These are phyloP conservation scores for Tragulus kanchil DNA, from an alignment of 2,113 vertebrate species.

Conservation along the genomic window DNA sequence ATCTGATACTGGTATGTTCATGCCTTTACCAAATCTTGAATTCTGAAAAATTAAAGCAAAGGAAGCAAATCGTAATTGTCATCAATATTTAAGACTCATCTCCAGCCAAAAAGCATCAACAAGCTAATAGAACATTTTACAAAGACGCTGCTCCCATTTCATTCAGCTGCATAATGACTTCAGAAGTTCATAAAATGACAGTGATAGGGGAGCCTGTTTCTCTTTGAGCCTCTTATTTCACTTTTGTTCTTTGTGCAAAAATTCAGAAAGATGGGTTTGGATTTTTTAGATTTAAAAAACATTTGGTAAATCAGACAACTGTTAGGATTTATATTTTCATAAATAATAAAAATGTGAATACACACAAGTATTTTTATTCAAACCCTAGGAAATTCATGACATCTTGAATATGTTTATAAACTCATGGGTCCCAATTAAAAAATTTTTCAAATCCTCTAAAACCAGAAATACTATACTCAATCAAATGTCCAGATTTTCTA, in stretches of 20 bases:
- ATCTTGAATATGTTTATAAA: background rate
- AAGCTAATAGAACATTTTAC: conserved; percentile 73
- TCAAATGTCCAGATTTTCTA: conserved; percentile 12
- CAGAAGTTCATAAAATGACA: conserved; percentile 37
- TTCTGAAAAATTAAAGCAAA: conserved; percentile 77
- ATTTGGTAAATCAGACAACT: background rate
- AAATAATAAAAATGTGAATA: background rate
- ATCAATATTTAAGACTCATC: conserved; percentile 79
- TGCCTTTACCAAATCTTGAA: conserved; percentile 72
- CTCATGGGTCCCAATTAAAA: background rate
- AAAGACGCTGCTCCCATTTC: conserved; percentile 57
- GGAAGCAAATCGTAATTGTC: conserved; percentile 74
- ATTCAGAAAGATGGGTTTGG: conserved; percentile 23
- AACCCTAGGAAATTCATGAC: background rate
- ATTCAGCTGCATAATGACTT: conserved; percentile 61
- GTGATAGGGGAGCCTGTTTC: background rate
- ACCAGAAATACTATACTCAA: background rate
- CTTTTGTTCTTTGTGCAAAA: conserved; percentile 48
- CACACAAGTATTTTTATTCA: background rate
- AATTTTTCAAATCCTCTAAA: background rate
- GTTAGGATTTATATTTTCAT: background rate
- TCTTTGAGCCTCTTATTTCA: conserved; percentile 31
- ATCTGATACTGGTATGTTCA: conserved; percentile 71
- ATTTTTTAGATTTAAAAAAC: too few species aligned
- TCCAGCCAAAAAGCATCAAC: conserved; percentile 76